These are phyloP conservation scores for Ophioninae sp. DNA, from an alignment of 2,888 invertebrate genomes.

Conservation along the genomic window DNA sequence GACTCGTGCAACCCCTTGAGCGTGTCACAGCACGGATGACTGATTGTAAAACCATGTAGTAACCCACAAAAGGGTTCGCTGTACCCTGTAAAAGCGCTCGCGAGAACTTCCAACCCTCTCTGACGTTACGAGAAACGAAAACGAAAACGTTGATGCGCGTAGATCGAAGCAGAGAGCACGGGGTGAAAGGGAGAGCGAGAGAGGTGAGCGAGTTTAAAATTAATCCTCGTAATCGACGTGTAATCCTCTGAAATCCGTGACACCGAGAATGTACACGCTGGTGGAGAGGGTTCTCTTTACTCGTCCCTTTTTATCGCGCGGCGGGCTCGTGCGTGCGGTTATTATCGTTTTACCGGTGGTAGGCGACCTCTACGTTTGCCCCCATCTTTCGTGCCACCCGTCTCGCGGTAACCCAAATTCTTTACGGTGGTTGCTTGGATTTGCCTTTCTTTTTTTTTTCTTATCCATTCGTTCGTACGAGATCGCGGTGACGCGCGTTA, in stretches of 20 bases:
- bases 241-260: conserved; percentile 80
- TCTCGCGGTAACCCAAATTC: conserved; percentile 21
- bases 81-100: conserved; percentile 32
- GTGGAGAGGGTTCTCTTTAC: conserved; percentile 29
- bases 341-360: conserved; percentile 49
- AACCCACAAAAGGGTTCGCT: conserved; percentile 76
- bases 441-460: background rate
- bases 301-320: conserved; percentile 17
- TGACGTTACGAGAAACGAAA: conserved; percentile 31
- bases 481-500: background rate
- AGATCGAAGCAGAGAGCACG: conserved; percentile 21
- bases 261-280: conserved; percentile 61
- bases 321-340: conserved; percentile 44
- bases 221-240: conserved; percentile 81
- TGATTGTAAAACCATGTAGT: conserved; percentile 81
- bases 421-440: conserved; percentile 13
- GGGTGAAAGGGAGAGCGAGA: conserved; percentile 32
- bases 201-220: conserved; percentile 76
- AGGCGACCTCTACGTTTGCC: background rate
- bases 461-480: background rate
- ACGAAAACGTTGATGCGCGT: conserved; percentile 47
- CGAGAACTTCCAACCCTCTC: background rate
- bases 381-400: background rate
- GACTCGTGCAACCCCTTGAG: conserved; percentile 76
- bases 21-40: conserved; percentile 80